A percentile compares a stretch with the other conserved stretches of the same genome.
Conservation (phyloP, 2,113 vertebrate genomes). For the Leucoraja erinaceus region DNA sequence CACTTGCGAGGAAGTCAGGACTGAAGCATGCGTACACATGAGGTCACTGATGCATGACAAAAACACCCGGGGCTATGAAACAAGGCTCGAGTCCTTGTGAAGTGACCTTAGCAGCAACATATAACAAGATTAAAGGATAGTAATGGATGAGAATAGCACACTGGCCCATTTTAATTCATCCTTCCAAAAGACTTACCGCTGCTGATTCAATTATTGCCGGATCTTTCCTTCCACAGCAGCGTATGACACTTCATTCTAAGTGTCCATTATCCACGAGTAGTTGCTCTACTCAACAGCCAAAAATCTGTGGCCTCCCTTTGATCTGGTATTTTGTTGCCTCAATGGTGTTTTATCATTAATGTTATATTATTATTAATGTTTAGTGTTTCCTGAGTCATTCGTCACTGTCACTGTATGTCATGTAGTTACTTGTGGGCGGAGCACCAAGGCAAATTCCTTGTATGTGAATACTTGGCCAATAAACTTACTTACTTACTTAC, state of each 20-base stretch:
- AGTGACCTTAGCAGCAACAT: neutral
- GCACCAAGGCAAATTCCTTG: too few species aligned
- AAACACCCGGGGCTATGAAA: neutral
- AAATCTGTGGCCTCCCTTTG: too few species aligned
- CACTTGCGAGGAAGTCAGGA: neutral
- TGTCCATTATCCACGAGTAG: neutral
- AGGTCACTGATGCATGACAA: neutral
- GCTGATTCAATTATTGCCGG: neutral
- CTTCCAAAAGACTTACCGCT: neutral
- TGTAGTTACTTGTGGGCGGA: too few species aligned
- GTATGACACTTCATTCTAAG: neutral
- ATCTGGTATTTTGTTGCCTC: too few species aligned
- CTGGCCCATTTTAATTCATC: neutral
- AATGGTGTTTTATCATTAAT: too few species aligned
- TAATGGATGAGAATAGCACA: neutral
- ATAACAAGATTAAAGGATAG: conserved; percentile 11
- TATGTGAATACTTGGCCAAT: too few species aligned
- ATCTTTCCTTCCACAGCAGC: neutral
- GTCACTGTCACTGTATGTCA: too few species aligned
- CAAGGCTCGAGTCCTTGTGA: neutral
- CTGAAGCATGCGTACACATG: neutral
- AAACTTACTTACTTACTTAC: too few species aligned
- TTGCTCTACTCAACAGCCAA: too few species aligned
- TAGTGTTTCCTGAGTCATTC: too few species aligned
- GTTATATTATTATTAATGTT: too few species aligned